These are phyloP conservation scores for Diaperis boleti DNA, from an alignment of 2,888 invertebrate genomes.

Conservation along the genomic window DNA sequence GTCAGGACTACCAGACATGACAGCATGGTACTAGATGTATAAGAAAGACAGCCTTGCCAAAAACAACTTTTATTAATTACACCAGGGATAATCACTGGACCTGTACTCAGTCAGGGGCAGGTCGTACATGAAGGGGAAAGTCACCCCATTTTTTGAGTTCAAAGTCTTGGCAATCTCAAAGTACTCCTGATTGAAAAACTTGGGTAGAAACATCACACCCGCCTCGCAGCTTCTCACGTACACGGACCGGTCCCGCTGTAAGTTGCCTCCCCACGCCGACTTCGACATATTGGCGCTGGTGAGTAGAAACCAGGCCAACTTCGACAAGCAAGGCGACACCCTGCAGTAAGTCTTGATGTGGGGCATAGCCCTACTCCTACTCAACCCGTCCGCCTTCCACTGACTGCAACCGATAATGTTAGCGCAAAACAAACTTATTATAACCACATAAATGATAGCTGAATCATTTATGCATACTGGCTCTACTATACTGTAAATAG, in stretches of 20 bases:
- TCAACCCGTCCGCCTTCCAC: constrained; percentile 82
- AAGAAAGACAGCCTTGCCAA: neutral
- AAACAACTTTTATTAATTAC: constrained; percentile 54
- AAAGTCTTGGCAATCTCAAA: constrained; percentile 57
- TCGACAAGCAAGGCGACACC: constrained; percentile 75
- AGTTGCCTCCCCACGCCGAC: constrained; percentile 93
- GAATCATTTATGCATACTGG: no score
- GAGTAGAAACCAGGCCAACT: constrained; percentile 85
- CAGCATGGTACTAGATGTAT: no score
- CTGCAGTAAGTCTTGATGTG: constrained; percentile 94
- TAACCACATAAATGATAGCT: no score
- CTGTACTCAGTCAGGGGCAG: constrained; percentile 82
- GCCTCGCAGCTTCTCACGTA: constrained; percentile 91
- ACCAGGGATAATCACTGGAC: constrained; percentile 75
- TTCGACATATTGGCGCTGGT: constrained; percentile 97
- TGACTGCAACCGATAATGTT: constrained; percentile 70
- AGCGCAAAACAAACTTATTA: no score
- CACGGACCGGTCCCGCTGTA: constrained; percentile 70
- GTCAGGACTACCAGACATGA: no score
- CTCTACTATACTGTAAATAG: constrained; percentile 74
- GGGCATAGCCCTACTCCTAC: constrained; percentile 89
- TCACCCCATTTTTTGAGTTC: constrained; percentile 54
- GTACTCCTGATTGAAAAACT: constrained; percentile 78
- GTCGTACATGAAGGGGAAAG: constrained; percentile 84
- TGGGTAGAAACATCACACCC: constrained; percentile 90